Evolutionary conservation across 2,113 vertebrate species (phyloP), one percentile per base, ranked within the genome.

Genomic region (Proterorhinus semilunaris): DNA sequence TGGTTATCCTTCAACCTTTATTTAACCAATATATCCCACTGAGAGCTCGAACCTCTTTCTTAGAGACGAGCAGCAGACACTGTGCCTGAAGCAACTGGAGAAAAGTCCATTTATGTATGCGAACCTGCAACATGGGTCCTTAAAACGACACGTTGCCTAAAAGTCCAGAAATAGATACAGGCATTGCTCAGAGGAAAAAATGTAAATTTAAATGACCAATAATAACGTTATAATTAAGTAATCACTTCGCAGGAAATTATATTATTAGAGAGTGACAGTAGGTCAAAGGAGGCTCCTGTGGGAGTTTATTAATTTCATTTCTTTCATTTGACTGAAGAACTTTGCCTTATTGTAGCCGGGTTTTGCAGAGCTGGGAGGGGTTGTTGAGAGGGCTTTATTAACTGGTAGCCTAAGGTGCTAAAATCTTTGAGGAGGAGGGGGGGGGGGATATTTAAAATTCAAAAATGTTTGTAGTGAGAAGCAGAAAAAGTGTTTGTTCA

Each of bases 161-260:
- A 48, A 44, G 61, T 75, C 15, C 13, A 51, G 55, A 62, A 50
- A 69, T 57, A 66, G 16, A n/a, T 53, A 69, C 52, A 21, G 68
- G 62, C 43, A 55, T 13, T 10, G 72, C 78, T 3, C 2, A 44
- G 10, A 66, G n/a, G 21, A 16, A 75, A 76, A 74, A 84, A 87
- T 69, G 85, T 87, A 86, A 90, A 86, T 91, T 90, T 84, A 90
- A 92, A 91, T 92, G 90, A 90, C 87, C 84, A 91, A 85, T 90
- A 90, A 91, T 91, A 89, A 85, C 86, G 91, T 93, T 87, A 86
- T 92, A 93, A 93, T 92, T 89, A 93, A 93, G 88, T 86, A 93
- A 86, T 92, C 88, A 92, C 90, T 91, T 92, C 90, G 90, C 89
- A 86, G 86, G 78, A 92, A 92, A 91, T 91, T 76, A 89, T 91